Base-by-base conservation (phyloP, 2,888 invertebrate species). In the Tetheella fluctuosa region DNA sequence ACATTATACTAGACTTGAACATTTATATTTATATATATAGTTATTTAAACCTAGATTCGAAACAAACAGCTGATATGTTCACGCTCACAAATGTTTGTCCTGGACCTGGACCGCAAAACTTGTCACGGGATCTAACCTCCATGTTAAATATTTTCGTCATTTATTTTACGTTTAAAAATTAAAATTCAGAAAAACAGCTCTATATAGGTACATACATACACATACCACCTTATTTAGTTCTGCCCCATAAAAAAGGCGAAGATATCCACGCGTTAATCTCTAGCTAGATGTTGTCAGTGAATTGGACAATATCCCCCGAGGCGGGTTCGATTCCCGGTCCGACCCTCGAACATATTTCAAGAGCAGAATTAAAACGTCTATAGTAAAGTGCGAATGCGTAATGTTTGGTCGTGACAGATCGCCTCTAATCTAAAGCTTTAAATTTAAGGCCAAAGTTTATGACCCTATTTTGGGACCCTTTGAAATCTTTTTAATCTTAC, bases 321-420 rank as follows among this genome's bases (percentile, higher is more conserved):
- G 73, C 71, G 77, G 70, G 77, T 80, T 79, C 76, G 73, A 73
- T 63, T 68, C 74, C 69, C 64, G 57, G 62, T 61, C 56, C 34
- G 34, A 20, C 74, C 83, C 85, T 73, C 72, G 67, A 82, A 86
- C 90, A 92, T 90, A 91, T 90, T 91, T 92, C 90, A 92, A 92
- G 90, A 84, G 86, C 88, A 85, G 90, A 90, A 90, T 91, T 91
- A 91, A 84, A 86, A 79, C 82, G 86, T 85, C 83, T 84, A 81
- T 83, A 76, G 80, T 69, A 80, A 83, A 89, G 91, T 88, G 91
- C 87, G 91, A 92, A 89, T 86, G 83, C 83, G 81, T 80, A 83
- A 77, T 86, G 89, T 86, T 85, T 90, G 90, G 75, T 73, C 69
- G 80, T 86, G 92, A 90, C 92, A 90, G 88, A 89, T 88, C 86